These are phyloP conservation scores for Autographa pulchrina DNA, from an alignment of 2,888 invertebrate genomes.

Conservation along the genomic window DNA sequence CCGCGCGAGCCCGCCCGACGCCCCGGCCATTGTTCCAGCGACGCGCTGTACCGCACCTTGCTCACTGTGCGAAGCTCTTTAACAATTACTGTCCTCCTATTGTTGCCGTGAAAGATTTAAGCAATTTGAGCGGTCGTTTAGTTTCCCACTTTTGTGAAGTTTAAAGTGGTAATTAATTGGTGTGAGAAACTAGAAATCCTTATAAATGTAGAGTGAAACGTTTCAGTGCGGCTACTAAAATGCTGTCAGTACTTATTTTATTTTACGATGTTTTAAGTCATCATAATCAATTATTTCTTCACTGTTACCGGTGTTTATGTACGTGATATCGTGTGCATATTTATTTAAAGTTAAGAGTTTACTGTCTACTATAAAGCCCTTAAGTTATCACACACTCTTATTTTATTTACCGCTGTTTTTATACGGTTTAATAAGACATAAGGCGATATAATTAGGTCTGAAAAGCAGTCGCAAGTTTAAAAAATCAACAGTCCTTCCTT, in stretches of 20 bases:
- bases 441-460: not conserved
- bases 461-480: too few species aligned
- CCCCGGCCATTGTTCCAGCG: constrained; percentile 14
- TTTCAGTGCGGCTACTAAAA: constrained; percentile 24
- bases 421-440: too few species aligned
- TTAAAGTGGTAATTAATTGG: constrained; percentile 55
- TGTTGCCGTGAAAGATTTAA: constrained; percentile 57
- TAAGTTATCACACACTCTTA: not conserved
- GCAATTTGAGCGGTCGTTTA: constrained; percentile 55
- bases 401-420: too few species aligned
- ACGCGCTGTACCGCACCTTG: constrained; percentile 9
- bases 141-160: constrained; percentile 52
- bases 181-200: constrained; percentile 40
- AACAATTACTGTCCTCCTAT: constrained; percentile 50
- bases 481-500: too few species aligned
- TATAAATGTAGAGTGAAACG: constrained; percentile 45
- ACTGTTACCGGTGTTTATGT: not conserved
- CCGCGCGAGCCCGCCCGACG: not conserved
- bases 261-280: not conserved
- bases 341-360: not conserved
- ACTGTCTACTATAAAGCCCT: not conserved
- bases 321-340: not conserved
- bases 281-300: not conserved
- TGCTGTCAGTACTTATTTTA: not conserved
- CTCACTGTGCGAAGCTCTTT: constrained; percentile 41